Percentiles rank a stretch among this genome's conserved stretches.
Evolutionary conservation across 2,888 invertebrate genomes (phyloP).

Genomic region (Steinernema carpocapsae): DNA sequence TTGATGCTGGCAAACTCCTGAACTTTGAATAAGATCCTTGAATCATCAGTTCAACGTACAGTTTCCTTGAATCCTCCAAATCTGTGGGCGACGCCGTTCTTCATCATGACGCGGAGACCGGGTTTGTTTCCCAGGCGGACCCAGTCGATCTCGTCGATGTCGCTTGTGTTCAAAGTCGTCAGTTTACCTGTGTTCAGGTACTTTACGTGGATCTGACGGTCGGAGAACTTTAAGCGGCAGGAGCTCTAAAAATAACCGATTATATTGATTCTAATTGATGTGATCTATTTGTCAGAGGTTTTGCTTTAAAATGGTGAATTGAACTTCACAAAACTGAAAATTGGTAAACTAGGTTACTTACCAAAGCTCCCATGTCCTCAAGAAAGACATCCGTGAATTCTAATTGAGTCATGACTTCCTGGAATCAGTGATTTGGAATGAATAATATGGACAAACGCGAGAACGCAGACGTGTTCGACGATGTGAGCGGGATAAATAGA

Average conservation of each 20-base stretch:
- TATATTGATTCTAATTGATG: no score
- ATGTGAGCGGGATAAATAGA: background rate
- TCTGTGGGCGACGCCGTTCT: conserved; percentile 86
- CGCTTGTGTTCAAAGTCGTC: conserved; percentile 77
- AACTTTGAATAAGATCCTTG: background rate
- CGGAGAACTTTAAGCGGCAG: conserved; percentile 88
- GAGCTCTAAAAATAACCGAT: conserved; percentile 76
- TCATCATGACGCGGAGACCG: conserved; percentile 86
- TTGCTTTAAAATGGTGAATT: no score
- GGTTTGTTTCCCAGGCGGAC: conserved; percentile 87
- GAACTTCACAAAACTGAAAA: no score
- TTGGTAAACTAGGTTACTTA: conserved; percentile 36
- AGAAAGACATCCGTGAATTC: conserved; percentile 57
- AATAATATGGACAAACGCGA: background rate
- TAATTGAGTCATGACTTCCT: conserved; percentile 35
- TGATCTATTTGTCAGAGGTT: no score
- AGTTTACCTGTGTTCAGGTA: conserved; percentile 90
- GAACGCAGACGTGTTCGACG: background rate
- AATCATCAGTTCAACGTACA: conserved; percentile 44
- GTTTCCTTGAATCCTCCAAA: conserved; percentile 87
- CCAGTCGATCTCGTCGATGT: conserved; percentile 89
- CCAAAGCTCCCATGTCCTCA: conserved; percentile 63
- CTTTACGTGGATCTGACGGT: conserved; percentile 87
- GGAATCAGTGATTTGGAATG: background rate
- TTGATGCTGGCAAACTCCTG: conserved; percentile 90